Percentiles rank a stretch among this genome's conserved stretches.
Conservation (phyloP, 2,113 vertebrate genomes). For the Mus pahari region DNA sequence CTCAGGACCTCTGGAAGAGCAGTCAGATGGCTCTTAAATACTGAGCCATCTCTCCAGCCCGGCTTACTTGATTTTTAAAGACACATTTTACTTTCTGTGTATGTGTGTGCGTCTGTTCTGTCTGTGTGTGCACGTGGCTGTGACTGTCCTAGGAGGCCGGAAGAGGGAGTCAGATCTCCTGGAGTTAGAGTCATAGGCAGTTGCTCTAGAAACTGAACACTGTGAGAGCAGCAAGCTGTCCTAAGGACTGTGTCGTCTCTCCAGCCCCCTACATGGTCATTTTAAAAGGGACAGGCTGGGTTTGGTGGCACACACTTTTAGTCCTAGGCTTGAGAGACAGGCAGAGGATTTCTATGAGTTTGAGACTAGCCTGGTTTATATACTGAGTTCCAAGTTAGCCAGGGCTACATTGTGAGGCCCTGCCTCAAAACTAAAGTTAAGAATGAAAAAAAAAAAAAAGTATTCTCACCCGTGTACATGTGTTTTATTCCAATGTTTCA, state of each 20-base stretch:
- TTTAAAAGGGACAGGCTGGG: no score
- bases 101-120: not conserved
- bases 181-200: not conserved
- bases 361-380: not conserved
- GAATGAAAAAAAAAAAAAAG: not conserved
- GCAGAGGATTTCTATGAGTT: not conserved
- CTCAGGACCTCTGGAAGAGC: no score
- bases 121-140: not conserved
- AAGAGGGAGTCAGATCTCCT: not conserved
- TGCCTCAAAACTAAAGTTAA: not conserved
- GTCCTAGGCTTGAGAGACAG: no score
- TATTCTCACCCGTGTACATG: no score
- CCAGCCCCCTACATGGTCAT: not conserved
- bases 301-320: not conserved
- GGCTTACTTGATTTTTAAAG: not conserved
- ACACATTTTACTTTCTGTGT: not conserved
- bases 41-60: not conserved
- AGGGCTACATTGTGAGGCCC: not conserved
- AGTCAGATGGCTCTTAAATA: not conserved
- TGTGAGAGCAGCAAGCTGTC: not conserved
- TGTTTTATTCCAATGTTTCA: no score
- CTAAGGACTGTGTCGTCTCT: not conserved
- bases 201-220: not conserved
- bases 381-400: not conserved
- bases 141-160: not conserved